A percentile compares a stretch with the other conserved stretches of the same genome.
These are phyloP conservation scores for Rhyacophila evoluta DNA, from an alignment of 2,888 invertebrate species.

Conservation along the genomic window DNA sequence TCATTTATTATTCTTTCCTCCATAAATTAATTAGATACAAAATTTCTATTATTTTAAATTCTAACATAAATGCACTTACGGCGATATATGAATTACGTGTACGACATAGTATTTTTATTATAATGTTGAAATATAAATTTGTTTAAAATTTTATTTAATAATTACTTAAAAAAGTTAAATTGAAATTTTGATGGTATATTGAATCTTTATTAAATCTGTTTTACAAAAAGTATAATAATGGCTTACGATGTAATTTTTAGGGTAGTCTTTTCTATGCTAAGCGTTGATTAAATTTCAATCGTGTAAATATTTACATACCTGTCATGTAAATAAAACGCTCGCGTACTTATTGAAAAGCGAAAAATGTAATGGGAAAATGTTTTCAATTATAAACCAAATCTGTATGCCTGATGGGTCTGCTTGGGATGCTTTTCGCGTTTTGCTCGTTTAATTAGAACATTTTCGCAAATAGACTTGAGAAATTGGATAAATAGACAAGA, in stretches of 20 bases:
- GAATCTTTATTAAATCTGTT: not conserved
- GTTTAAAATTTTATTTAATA: too few species aligned
- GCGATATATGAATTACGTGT: too few species aligned
- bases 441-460: not conserved
- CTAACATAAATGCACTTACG: too few species aligned
- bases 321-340: constrained; percentile 17
- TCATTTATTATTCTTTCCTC: too few species aligned
- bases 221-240: not conserved
- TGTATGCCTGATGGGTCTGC: not conserved
- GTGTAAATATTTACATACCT: constrained; percentile 24
- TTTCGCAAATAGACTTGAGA: constrained; percentile 15
- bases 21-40: too few species aligned
- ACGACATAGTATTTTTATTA: too few species aligned
- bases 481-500: constrained; percentile 17
- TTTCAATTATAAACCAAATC: constrained; percentile 22
- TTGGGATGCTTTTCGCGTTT: constrained; percentile 16
- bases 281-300: constrained; percentile 24
- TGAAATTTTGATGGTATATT: too few species aligned
- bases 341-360: constrained; percentile 4
- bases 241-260: not conserved
- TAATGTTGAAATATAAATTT: too few species aligned
- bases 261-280: not conserved
- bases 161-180: too few species aligned
- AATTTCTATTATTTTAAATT: too few species aligned
- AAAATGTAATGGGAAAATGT: constrained; percentile 24